phyloP scores from a whole-genome alignment of 2,113 vertebrate species.

The Regulus satrapa region DNA sequence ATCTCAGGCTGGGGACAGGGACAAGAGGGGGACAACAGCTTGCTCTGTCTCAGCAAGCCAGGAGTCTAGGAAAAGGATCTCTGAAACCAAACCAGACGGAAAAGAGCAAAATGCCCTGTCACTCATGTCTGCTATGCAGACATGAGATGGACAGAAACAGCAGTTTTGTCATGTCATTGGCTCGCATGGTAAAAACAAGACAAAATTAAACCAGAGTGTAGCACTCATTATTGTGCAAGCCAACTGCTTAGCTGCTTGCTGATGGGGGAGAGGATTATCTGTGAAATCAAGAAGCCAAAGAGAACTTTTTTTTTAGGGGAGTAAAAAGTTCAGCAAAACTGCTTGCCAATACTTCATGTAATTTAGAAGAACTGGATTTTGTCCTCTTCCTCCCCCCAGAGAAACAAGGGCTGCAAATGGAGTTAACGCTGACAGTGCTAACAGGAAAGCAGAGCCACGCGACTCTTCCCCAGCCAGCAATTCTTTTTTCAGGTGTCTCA shows the following conservation, averaged over 20 bases:
- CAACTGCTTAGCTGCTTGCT: neutral
- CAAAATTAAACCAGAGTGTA: neutral
- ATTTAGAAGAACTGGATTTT: neutral
- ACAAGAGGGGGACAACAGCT: neutral
- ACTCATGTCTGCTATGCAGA: neutral
- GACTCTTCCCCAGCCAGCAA: neutral
- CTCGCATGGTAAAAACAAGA: neutral
- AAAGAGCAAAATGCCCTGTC: neutral
- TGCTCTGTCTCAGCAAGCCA: neutral
- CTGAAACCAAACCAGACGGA: neutral
- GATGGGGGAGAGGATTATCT: neutral
- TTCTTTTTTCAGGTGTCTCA: conserved; percentile 4
- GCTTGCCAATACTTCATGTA: neutral
- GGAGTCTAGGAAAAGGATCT: neutral
- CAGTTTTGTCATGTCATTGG: neutral
- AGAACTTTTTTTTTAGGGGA: neutral
- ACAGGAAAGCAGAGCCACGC: neutral
- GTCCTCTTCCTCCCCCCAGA: neutral
- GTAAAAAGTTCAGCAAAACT: neutral
- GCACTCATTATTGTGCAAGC: neutral
- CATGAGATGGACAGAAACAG: neutral
- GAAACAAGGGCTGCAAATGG: neutral
- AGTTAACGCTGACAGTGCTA: neutral
- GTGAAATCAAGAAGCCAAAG: neutral
- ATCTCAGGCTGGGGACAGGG: neutral